These are phyloP conservation scores for Ganaspis brasiliensis DNA, from an alignment of 2,888 invertebrate species.

Conservation along the genomic window DNA sequence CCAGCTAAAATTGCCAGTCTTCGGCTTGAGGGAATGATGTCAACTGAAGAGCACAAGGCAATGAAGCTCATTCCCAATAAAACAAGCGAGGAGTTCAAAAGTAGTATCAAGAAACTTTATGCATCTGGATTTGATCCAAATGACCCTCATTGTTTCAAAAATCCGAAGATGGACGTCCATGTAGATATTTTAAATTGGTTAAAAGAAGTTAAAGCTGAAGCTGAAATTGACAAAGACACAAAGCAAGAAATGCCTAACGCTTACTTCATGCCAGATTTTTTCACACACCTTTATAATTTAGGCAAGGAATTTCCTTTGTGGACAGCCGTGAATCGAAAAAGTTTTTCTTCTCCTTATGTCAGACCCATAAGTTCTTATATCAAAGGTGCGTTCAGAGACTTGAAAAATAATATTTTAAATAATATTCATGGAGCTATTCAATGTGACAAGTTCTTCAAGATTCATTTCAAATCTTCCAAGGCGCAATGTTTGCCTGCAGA, in stretches of 20 bases:
- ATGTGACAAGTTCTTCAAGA: not conserved
- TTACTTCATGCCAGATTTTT: not conserved
- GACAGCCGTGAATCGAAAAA: not conserved
- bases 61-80: not conserved
- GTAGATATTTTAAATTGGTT: not conserved
- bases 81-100: not conserved
- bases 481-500: too few relatives aligned
- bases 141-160: not conserved
- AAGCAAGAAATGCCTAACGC: not conserved
- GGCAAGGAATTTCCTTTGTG: not conserved
- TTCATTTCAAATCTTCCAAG: not conserved
- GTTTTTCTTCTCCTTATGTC: not conserved
- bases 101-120: not conserved
- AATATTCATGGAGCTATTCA: not conserved
- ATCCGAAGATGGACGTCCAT: not conserved
- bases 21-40: not conserved
- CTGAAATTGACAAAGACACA: not conserved
- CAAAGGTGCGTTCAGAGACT: not conserved
- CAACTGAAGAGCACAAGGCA: not conserved
- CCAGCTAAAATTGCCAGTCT: not conserved
- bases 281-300: not conserved
- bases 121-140: not conserved
- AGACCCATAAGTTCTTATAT: not conserved
- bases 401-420: not conserved
- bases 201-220: not conserved